Percentiles rank a stretch among this genome's conserved stretches.
phyloP scores from a whole-genome alignment of 2,113 vertebrate genomes.

The Podarcis muralis region DNA sequence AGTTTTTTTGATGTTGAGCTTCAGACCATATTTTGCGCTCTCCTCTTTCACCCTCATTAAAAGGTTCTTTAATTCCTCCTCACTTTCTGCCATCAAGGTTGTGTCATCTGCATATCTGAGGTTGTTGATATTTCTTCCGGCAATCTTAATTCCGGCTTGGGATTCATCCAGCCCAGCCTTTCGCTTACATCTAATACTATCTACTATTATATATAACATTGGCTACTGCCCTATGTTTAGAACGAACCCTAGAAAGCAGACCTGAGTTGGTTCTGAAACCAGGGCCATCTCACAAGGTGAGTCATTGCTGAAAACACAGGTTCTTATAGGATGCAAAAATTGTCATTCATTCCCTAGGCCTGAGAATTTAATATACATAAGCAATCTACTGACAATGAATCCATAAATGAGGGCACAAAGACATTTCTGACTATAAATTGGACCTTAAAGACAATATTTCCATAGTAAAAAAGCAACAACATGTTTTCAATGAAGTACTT shows the following conservation, averaged over 20 bases:
- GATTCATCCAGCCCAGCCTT: too few species aligned
- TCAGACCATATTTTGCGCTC: too few species aligned
- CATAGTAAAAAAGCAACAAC: slow-evolving; percentile 64
- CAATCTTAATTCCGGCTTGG: too few species aligned
- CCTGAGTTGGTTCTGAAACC: background rate
- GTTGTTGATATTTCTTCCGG: too few species aligned
- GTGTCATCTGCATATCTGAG: too few species aligned
- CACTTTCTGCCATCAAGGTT: too few species aligned
- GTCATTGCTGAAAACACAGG: slow-evolving; percentile 28
- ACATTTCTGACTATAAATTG: slow-evolving; percentile 65
- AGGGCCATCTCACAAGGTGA: background rate
- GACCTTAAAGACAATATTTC: slow-evolving; percentile 65
- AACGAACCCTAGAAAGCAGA: background rate
- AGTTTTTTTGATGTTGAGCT: too few species aligned
- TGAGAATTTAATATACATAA: slow-evolving; percentile 59
- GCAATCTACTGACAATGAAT: slow-evolving; percentile 56
- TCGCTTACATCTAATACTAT: too few species aligned
- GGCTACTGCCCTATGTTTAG: background rate
- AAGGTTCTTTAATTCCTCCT: too few species aligned
- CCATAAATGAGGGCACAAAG: slow-evolving; percentile 53
- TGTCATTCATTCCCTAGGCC: slow-evolving; percentile 50
- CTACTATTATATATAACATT: too few species aligned
- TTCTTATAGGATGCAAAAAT: slow-evolving; percentile 47
- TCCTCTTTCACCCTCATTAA: too few species aligned
- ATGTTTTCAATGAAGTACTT: slow-evolving; percentile 67